Evolutionary conservation across 2,888 invertebrate genomes (phyloP), one percentile per base, ranked within the genome.

Genomic region (Oxyscelio sp.): DNA sequence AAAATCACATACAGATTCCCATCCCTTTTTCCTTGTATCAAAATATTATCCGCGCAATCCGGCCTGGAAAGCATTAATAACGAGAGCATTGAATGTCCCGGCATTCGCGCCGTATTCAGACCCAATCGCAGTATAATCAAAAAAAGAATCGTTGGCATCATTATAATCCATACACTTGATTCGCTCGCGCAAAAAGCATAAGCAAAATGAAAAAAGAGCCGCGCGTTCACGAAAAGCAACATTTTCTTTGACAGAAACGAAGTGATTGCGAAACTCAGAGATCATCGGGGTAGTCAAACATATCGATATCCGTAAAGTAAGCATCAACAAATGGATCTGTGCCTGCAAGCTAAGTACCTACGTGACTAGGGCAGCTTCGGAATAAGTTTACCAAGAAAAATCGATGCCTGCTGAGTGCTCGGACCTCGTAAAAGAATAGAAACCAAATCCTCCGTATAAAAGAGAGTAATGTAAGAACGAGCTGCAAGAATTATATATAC

Each of bases 371-470:
- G 24, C 52, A 19, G 50, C 59, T 40, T 40, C 52, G 19, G 50
- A 61, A 52, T 73, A 61, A 73, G 61, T 73, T 73, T 61, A 27
- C 50, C 19, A 22, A 50, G 34, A 27, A 52, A 73, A 73, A 73
- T 73, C 61, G 61, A 73, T 73, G 73, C 59, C 9, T 52, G 61
- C 52, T 73, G 73, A 73, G 61, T 61, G 61, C 50, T 61, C 40
- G 73, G 61, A 61, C 52, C 40, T 59, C 15, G 68, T 27, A 68
- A 70, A 56, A 21, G 54, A 45, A 40, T 40, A 21, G 34, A 73
- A 73, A 59, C 59, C 59, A 59, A 59, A 73, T 38, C 50, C 45
- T 22, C 45, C 40, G 40, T 56, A 70, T 70, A 45, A 54, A 54
- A 54, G 50, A 50, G 13, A 66, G 17, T 22, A 19, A 65, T 19